Percentiles rank a stretch among this genome's conserved stretches.
Conservation (phyloP, 2,797 vertebrate species). For the Ptychadena robeensis region DNA sequence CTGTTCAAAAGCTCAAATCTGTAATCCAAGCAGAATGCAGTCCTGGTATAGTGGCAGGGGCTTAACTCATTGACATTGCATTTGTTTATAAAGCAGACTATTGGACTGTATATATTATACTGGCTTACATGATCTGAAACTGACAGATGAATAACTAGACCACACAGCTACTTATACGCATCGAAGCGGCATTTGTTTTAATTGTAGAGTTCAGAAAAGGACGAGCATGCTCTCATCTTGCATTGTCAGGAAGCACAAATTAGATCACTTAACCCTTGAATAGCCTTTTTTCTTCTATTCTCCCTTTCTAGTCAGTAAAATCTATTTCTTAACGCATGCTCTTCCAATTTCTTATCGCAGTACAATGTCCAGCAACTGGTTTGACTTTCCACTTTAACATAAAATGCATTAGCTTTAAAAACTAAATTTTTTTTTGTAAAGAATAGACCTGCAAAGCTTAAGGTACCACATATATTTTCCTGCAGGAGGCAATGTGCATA, state of each 20-base stretch:
- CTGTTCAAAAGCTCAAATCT: conserved; percentile 24
- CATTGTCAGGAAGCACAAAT: conserved; percentile 7
- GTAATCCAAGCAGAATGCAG: conserved; percentile 34
- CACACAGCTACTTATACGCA: conserved; percentile 49
- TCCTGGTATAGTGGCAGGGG: conserved; percentile 45
- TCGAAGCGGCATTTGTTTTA: conserved; percentile 40
- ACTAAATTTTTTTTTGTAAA: no score
- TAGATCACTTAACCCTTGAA: not conserved
- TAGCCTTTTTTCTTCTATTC: conserved; percentile 10
- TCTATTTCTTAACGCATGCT: not conserved
- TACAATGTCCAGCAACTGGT: not conserved
- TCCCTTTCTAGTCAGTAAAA: not conserved
- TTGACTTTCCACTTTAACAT: not conserved
- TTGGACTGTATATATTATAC: conserved; percentile 53
- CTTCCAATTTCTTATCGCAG: not conserved
- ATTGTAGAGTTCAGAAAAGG: conserved; percentile 46
- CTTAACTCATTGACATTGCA: conserved; percentile 34
- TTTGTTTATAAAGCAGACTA: conserved; percentile 55
- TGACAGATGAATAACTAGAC: conserved; percentile 55
- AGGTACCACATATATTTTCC: not conserved
- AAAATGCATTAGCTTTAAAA: no score
- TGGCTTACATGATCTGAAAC: conserved; percentile 32
- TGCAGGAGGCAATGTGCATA: no score
- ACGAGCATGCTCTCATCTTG: not conserved
- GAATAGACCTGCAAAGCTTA: no score